These are phyloP conservation scores for Gymnobelideus leadbeateri DNA, from an alignment of 2,113 vertebrate species.

Conservation along the genomic window DNA sequence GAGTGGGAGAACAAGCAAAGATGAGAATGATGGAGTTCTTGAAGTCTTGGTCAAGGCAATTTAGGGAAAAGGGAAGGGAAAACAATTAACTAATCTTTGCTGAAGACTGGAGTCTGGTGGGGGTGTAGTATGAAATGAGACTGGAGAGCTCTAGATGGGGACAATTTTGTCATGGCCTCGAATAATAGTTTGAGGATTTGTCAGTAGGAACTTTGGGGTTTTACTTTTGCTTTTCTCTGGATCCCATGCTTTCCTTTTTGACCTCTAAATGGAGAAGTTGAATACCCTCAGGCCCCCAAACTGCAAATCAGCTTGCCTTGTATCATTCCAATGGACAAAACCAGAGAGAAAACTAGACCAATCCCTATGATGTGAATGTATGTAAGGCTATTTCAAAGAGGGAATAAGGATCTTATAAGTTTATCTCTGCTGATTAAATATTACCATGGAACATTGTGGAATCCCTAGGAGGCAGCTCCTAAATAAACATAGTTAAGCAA, in stretches of 20 bases:
- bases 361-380: background rate
- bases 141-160: background rate
- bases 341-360: background rate
- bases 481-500: background rate
- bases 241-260: background rate
- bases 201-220: background rate
- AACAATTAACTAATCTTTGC: too few species aligned
- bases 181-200: background rate
- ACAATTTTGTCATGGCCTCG: fast-evolving
- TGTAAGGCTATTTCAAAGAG: background rate
- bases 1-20: too few species aligned
- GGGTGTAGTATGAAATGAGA: background rate
- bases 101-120: too few species aligned
- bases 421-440: background rate
- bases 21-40: too few species aligned
- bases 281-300: background rate
- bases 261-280: background rate
- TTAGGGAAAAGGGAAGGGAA: too few species aligned
- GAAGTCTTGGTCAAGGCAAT: too few species aligned
- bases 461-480: background rate
- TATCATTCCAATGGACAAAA: background rate
- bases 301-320: background rate
- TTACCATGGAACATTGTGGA: background rate
- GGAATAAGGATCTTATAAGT: background rate
- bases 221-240: background rate